These are phyloP conservation scores for Latrodectus elegans DNA, from an alignment of 2,888 invertebrate genomes.

Conservation along the genomic window DNA sequence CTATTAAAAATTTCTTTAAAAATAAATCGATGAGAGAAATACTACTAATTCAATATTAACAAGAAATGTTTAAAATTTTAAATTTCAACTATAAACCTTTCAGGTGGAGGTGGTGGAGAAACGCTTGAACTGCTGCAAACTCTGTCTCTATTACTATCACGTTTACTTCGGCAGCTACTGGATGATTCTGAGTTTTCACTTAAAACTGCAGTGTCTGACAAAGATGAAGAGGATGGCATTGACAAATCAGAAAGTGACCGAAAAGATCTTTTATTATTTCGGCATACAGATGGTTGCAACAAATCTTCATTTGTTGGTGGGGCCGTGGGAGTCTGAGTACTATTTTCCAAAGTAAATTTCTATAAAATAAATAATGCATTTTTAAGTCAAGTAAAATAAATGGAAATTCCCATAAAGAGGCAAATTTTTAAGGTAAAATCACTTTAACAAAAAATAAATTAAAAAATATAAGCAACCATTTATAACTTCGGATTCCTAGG, in stretches of 20 bases:
- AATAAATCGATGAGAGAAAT: no score
- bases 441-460: no score
- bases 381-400: background rate
- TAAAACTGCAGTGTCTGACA: constrained; percentile 74
- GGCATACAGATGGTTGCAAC: constrained; percentile 36
- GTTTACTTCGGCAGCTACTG: constrained; percentile 34
- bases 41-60: no score
- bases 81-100: constrained; percentile 33
- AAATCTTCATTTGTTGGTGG: constrained; percentile 53
- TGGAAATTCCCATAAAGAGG: background rate
- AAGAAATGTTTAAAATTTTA: no score
- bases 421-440: background rate
- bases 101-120: constrained; percentile 64
- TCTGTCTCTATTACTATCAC: constrained; percentile 77
- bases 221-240: constrained; percentile 72
- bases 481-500: no score
- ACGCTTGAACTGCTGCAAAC: constrained; percentile 71
- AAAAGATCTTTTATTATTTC: constrained; percentile 73
- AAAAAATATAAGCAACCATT: no score
- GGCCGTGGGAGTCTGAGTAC: constrained; percentile 39
- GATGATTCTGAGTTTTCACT: constrained; percentile 69
- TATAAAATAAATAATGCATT: background rate
- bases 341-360: constrained; percentile 18
- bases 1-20: no score
- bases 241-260: constrained; percentile 77